phyloP scores from a whole-genome alignment of 2,113 vertebrate genomes.

The Vulpes ferrilata region DNA sequence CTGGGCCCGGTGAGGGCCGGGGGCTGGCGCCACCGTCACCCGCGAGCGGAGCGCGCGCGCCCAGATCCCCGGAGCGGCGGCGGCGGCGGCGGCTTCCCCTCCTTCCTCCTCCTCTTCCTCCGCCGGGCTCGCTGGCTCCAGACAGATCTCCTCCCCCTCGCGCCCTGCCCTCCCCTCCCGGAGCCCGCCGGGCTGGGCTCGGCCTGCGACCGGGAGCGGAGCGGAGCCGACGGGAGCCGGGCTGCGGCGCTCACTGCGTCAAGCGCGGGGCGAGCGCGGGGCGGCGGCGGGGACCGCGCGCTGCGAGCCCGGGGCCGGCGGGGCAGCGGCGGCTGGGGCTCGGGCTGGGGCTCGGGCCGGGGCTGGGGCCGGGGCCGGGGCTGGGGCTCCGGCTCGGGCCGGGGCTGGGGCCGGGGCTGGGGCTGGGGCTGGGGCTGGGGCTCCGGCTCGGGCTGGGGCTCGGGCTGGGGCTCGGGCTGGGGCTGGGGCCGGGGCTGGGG shows the following conservation, averaged over 20 bases:
- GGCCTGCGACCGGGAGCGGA: constrained; percentile 63
- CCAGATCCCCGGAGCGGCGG: constrained; percentile 33
- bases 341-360: background rate
- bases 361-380: background rate
- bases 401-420: background rate
- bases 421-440: constrained; percentile 48
- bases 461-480: too few relatives aligned
- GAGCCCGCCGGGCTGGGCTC: constrained; percentile 62
- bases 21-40: background rate
- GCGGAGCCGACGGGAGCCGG: constrained; percentile 78
- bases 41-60: constrained; percentile 56
- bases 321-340: background rate
- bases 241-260: constrained; percentile 93
- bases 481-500: rapidly evolving
- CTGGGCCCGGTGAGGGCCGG: constrained; percentile 58
- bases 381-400: constrained; percentile 9
- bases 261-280: constrained; percentile 81
- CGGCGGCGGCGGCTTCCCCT: constrained; percentile 49
- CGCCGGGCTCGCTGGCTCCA: constrained; percentile 63
- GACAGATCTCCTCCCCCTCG: constrained; percentile 76
- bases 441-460: constrained; percentile 29
- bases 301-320: background rate
- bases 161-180: constrained; percentile 62
- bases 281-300: constrained; percentile 71
- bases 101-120: constrained; percentile 76